Percentiles rank a stretch among this genome's conserved stretches.
Evolutionary conservation across 2,797 vertebrate genomes (phyloP).

Genomic region (Pachyuromys duprasi): DNA sequence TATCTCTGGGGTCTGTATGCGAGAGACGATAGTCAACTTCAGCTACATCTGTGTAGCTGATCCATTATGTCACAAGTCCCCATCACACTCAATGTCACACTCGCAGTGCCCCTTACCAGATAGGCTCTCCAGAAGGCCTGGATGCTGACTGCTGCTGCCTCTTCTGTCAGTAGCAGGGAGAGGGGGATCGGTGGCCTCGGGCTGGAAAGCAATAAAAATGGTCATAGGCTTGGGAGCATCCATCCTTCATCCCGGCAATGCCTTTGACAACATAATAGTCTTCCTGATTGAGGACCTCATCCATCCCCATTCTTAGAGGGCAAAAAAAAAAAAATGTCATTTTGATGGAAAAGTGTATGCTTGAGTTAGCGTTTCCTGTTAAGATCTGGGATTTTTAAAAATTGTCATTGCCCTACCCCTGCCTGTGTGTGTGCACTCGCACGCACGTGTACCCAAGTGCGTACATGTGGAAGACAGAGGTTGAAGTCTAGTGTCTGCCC

Average conservation of each 20-base stretch:
- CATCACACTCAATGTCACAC: constrained; percentile 69
- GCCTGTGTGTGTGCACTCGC: neutral
- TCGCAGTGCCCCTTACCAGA: constrained; percentile 88
- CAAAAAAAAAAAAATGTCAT: neutral
- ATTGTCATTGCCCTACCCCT: neutral
- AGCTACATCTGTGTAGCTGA: constrained; percentile 79
- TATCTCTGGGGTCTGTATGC: neutral
- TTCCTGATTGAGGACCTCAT: constrained; percentile 33
- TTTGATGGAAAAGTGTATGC: constrained; percentile 1
- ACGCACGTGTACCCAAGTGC: neutral
- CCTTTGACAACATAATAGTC: constrained; percentile 33
- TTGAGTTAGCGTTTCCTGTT: constrained; percentile 3
- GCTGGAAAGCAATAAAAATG: constrained; percentile 83
- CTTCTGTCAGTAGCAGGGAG: constrained; percentile 90
- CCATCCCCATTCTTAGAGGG: constrained; percentile 22
- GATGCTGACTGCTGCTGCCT: constrained; percentile 90
- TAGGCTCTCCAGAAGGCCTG: constrained; percentile 97
- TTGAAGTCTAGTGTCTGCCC: neutral
- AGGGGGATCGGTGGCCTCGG: constrained; percentile 91
- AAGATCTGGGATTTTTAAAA: neutral
- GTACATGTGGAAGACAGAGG: neutral
- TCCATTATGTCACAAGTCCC: constrained; percentile 73
- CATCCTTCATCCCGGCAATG: neutral
- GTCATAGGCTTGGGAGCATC: constrained; percentile 30
- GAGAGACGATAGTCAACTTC: neutral